Base-by-base conservation (phyloP, 1,140 invertebrate species). In the Cyphomyrmex costatus region DNA sequence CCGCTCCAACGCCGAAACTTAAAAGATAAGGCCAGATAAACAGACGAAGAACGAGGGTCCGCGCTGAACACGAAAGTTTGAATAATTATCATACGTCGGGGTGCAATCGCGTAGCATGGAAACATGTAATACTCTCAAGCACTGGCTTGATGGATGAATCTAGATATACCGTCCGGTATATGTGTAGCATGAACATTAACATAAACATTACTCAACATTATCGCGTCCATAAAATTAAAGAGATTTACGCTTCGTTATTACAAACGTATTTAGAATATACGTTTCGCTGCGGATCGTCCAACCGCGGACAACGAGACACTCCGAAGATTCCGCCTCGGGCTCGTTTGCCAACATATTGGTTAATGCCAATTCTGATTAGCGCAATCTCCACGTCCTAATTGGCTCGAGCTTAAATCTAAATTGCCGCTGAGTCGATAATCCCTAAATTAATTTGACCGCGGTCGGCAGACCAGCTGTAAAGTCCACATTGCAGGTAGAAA, bases 21-120 rank as follows among this genome's bases (percentile, higher is more conserved):
- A 73, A 21, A 46, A 90, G 89, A 90, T 90, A 89, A 89, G 65
- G 56, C 27, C 49, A 42, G 77, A 86, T 86, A 86, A 86, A 27
- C 24, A 14, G 58, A 61, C 53, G 68, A 53, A n/a, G 56, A 42
- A 80, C 65, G 78, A 30, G 63, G 56, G 70, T 73, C 68, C 53
- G 58, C 63, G 78, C 68, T 27, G 49, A 60, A 68, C 63, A 60
- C 51, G 80, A 85, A 86, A 85, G 83, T 89, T 91, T 87, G 88
- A 91, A 82, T 91, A 89, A 89, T 90, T 85, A 89, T 86, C 87
- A n/a, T 68, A 77, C 63, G 63, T 16, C 33, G 46, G 46, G 24
- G 33, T 63, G 24, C 21, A 61, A 30, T 27, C 16, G 60, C 53
- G 71, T 58, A 58, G 24, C 74, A n/a, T 53, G 42, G 53, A 60